A percentile compares a stretch with the other conserved stretches of the same genome.
phyloP scores from a whole-genome alignment of 2,797 vertebrate genomes.

The Peromyscus aztecus region DNA sequence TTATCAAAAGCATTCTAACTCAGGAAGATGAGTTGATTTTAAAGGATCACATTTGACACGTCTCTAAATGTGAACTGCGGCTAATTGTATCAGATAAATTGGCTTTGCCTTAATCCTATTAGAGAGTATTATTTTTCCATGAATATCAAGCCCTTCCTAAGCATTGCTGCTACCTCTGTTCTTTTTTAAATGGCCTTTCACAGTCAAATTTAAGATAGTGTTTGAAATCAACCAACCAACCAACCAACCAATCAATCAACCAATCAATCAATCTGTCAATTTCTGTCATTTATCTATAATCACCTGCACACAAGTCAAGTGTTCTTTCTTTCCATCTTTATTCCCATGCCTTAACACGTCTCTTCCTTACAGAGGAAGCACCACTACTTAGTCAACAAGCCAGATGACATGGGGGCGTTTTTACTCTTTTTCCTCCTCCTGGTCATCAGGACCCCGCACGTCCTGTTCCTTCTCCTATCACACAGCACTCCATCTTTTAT shows the following conservation, averaged over 20 bases:
- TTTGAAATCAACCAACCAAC: constrained; percentile 25
- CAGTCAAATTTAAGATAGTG: background rate
- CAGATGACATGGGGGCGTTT: background rate
- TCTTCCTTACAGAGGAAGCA: background rate
- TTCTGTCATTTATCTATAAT: constrained; percentile 16
- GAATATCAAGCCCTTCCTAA: background rate
- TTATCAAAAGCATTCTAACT: constrained; percentile 28
- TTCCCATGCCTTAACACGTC: background rate
- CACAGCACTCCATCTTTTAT: background rate
- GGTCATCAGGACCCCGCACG: background rate
- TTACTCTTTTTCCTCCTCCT: background rate
- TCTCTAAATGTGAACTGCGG: background rate
- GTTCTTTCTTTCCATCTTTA: background rate
- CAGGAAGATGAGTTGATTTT: constrained; percentile 39
- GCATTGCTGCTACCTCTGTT: background rate
- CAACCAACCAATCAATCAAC: background rate
- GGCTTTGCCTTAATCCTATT: background rate
- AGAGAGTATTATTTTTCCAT: constrained; percentile 19
- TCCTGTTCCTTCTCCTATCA: background rate
- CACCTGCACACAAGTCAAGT: background rate
- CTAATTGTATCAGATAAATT: background rate
- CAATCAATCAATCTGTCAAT: background rate
- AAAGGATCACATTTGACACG: background rate
- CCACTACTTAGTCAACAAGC: background rate
- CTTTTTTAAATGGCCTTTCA: background rate